Evolutionary conservation across 2,797 vertebrate species (phyloP).

Genomic region (Amazona finschi): DNA sequence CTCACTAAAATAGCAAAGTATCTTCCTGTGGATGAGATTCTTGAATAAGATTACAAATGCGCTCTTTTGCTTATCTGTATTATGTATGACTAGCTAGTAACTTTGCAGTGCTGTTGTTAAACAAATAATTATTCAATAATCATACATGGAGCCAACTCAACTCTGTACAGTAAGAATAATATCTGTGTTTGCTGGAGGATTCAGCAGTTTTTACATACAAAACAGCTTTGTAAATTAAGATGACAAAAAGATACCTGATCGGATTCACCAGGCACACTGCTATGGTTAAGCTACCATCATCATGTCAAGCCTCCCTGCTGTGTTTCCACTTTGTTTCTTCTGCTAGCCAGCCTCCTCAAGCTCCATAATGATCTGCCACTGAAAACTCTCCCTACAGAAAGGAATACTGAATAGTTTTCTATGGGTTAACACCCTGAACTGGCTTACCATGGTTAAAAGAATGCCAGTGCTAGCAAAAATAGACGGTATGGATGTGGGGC

Average conservation of each 20-base stretch:
- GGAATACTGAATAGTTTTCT: not conserved
- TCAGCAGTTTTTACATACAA: not conserved
- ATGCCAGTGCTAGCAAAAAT: not conserved
- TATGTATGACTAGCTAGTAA: not conserved
- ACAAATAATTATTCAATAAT: not conserved
- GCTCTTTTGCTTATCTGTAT: not conserved
- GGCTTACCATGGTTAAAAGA: not conserved
- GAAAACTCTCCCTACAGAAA: not conserved
- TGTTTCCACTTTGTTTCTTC: not conserved
- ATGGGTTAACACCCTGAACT: not conserved
- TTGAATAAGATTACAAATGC: not conserved
- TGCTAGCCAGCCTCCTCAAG: not conserved
- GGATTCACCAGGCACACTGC: not conserved
- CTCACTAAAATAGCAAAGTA: not conserved
- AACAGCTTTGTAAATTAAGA: not conserved
- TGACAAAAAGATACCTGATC: not conserved
- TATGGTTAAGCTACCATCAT: not conserved
- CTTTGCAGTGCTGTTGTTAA: not conserved
- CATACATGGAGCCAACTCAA: not conserved
- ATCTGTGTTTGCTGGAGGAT: not conserved
- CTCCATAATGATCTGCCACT: not conserved
- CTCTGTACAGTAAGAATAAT: not conserved
- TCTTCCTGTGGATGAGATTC: not conserved
- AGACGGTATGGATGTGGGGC: not conserved
- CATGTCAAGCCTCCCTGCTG: not conserved